Evolutionary conservation across 2,113 vertebrate species (phyloP).

Genomic region (Myxocyprinus asiaticus): DNA sequence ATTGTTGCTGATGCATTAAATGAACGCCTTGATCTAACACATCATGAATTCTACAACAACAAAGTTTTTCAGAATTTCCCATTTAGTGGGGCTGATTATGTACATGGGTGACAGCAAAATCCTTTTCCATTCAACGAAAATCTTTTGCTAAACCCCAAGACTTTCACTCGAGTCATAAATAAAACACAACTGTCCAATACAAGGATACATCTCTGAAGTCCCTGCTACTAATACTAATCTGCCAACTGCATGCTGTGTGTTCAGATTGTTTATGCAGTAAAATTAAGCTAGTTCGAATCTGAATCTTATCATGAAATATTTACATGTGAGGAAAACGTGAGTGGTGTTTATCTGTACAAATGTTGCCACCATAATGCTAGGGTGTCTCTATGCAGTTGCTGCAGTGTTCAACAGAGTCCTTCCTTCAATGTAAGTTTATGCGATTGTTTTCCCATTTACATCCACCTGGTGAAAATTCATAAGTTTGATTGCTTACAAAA

Average conservation of each 20-base stretch:
- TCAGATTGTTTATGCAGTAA: constrained; percentile 69
- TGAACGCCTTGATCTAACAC: not conserved
- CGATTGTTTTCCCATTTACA: too few relatives aligned
- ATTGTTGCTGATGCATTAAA: too few relatives aligned
- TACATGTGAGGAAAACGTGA: too few relatives aligned
- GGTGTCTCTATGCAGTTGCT: too few relatives aligned
- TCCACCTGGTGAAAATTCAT: too few relatives aligned
- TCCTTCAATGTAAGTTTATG: too few relatives aligned
- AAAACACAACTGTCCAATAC: constrained; percentile 74
- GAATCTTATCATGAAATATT: too few relatives aligned
- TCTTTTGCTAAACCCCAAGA: constrained; percentile 54
- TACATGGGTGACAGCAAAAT: constrained; percentile 65
- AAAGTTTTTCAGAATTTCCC: constrained; percentile 55
- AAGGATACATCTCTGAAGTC: constrained; percentile 76
- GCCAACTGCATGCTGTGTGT: constrained; percentile 64
- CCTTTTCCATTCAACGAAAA: constrained; percentile 64
- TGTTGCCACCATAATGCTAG: too few relatives aligned
- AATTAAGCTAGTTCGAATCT: constrained; percentile 13
- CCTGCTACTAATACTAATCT: constrained; percentile 79
- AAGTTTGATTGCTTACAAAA: too few relatives aligned
- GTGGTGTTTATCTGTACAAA: too few relatives aligned
- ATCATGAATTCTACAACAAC: not conserved
- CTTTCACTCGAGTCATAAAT: constrained; percentile 76
- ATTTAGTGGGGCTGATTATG: constrained; percentile 58
- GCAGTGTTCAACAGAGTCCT: too few relatives aligned